phyloP scores from a whole-genome alignment of 2,888 invertebrate genomes.

The Willowsia nigromaculata region DNA sequence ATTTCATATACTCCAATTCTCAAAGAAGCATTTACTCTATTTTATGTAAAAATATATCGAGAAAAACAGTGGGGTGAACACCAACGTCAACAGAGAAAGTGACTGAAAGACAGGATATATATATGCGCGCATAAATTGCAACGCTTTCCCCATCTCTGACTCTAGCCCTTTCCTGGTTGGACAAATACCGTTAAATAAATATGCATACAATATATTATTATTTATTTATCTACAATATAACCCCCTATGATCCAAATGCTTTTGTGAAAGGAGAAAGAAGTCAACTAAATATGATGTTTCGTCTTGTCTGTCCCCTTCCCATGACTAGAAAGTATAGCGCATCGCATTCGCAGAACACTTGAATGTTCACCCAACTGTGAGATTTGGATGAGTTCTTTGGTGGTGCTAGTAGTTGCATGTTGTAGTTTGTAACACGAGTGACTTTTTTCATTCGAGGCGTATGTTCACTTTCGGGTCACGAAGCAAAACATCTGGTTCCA shows the following conservation, averaged over 20 bases:
- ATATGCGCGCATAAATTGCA: background rate
- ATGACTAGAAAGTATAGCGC: background rate
- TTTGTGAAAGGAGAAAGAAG: background rate
- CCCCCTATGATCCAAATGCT: background rate
- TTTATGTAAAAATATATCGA: background rate
- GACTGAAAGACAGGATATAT: background rate
- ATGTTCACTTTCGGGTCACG: slow-evolving; percentile 60
- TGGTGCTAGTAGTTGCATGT: background rate
- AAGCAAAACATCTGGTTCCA: slow-evolving; percentile 67
- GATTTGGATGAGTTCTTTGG: slow-evolving; percentile 3
- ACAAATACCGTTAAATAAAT: background rate
- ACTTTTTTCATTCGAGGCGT: slow-evolving; percentile 41
- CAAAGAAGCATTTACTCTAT: slow-evolving; percentile 16
- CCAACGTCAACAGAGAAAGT: background rate
- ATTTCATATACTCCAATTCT: background rate
- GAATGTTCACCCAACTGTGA: slow-evolving; percentile 36
- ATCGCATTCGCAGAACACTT: slow-evolving; percentile 20
- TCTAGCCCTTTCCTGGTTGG: background rate
- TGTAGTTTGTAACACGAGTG: background rate
- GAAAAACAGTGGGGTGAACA: background rate
- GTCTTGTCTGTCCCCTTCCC: background rate
- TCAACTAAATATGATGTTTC: background rate
- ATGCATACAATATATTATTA: background rate
- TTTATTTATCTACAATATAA: background rate
- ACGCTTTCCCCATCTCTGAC: background rate